Percentiles rank a stretch among this genome's conserved stretches.
These are phyloP conservation scores for Lobophora halterata DNA, from an alignment of 2,888 invertebrate species.

Conservation along the genomic window DNA sequence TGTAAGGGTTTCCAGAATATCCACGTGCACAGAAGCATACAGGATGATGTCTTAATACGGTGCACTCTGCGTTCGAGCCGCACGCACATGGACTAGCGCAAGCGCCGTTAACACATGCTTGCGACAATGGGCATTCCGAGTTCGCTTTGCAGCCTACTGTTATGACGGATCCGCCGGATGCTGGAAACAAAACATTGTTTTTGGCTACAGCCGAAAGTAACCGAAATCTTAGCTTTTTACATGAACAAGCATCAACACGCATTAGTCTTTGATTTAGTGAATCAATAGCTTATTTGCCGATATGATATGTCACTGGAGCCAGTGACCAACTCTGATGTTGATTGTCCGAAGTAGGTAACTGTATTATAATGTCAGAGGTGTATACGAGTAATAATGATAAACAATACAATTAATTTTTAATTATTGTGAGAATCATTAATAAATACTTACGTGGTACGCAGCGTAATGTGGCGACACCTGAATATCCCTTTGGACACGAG, in stretches of 20 bases:
- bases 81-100: slow-evolving; percentile 93
- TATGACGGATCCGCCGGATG: slow-evolving; percentile 78
- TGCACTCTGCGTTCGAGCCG: slow-evolving; percentile 90
- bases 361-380: too few relatives aligned
- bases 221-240: too few relatives aligned
- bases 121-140: slow-evolving; percentile 89
- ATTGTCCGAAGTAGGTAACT: too few relatives aligned
- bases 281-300: too few relatives aligned
- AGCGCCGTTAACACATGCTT: slow-evolving; percentile 90
- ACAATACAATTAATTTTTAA: neutral
- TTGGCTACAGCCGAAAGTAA: too few relatives aligned
- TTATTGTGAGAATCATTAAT: neutral
- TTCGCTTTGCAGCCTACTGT: slow-evolving; percentile 86
- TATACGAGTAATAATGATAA: too few relatives aligned
- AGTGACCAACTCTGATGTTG: too few relatives aligned
- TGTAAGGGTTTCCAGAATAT: slow-evolving; percentile 92
- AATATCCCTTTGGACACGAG: slow-evolving; percentile 89
- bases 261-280: too few relatives aligned
- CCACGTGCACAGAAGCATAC: slow-evolving; percentile 91
- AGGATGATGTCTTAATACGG: slow-evolving; percentile 91
- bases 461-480: slow-evolving; percentile 85
- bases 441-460: slow-evolving; percentile 88
- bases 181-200: slow-evolving; percentile 53
- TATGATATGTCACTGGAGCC: too few relatives aligned
- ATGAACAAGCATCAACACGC: too few relatives aligned